Evolutionary conservation across 2,797 vertebrate genomes (phyloP).

Genomic region (Leucoraja ocellata): DNA sequence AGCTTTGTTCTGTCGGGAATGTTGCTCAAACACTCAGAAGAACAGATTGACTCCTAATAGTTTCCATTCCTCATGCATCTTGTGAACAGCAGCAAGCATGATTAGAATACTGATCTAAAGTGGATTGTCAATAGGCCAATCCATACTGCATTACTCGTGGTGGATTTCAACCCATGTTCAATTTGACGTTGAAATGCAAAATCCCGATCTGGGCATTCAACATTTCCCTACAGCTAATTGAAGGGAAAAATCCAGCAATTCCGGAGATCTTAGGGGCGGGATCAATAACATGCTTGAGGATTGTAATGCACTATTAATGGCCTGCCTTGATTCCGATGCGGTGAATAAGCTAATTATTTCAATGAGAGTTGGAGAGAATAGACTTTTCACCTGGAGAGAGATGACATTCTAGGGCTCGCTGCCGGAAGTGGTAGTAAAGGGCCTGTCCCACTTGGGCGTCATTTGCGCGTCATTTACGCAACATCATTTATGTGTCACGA

Average conservation of each 20-base stretch:
- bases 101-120: conserved; percentile 19
- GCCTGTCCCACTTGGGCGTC: no score
- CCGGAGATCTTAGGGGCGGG: no score
- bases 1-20: neutral
- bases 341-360: no score
- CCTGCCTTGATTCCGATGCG: no score
- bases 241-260: neutral
- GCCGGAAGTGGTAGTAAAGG: no score
- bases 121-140: neutral
- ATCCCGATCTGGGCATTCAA: conserved; percentile 10
- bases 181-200: conserved; percentile 9
- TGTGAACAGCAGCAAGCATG: neutral
- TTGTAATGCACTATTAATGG: no score
- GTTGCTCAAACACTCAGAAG: conserved; percentile 28
- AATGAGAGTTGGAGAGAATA: no score
- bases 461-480: no score
- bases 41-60: conserved; percentile 25
- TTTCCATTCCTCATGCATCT: conserved; percentile 20
- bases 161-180: neutral
- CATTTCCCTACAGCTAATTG: neutral
- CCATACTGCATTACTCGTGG: neutral
- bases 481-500: no score
- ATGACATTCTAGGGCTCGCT: no score
- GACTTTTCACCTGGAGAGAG: no score
- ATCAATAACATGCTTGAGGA: no score